Base-by-base conservation (phyloP, 64 coral and sea anemone genomes). In the Pocillopora damicornis region DNA sequence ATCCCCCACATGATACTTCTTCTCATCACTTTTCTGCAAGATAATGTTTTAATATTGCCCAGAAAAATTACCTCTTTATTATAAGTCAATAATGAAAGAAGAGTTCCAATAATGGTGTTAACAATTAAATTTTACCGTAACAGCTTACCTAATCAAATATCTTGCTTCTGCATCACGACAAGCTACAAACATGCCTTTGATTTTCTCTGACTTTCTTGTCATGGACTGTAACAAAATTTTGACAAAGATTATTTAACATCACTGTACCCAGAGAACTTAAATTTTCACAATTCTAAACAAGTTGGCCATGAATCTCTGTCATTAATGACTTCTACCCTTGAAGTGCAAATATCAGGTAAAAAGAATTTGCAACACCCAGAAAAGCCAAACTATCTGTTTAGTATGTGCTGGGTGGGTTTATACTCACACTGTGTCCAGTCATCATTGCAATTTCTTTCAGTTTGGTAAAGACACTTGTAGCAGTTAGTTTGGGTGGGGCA, bases 121-220 rank as follows among this genome's bases (percentile, higher is more conserved):
- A 30, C 42, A 51, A 51, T 1, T 7, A 51, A 51, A 4, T 51
- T 51, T 51, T 51, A 51, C 42, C 7, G 2, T 51, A 72, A 72
- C 7, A 17, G 17, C 37, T 65, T 89, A 95, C 97, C 97, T 90
- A 22, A 94, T 99, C 17, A 99, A 82, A 76, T 95, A 99, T 91
- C 97, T 93, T 35, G 97, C 93, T 67, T 99, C 97, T 68, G 93
- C 90, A 42, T 99, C 88, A 69, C 97, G 93, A 74, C 97, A 99
- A 35, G 97, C 97, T 30, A 99, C 97, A 86, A 99, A 95, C 97
- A 99, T 99, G 11, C 97, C 93, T 61, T 99, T 99, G 42, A 99
- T 94, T 35, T 94, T 93, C 6, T 93, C 93, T 60, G 92, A 75
- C 37, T 99, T 99, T 63, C 89, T 94, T 42, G 79, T 76, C 75